Conservation (phyloP, 1,140 invertebrate genomes). For the Zaprionus capensis region DNA sequence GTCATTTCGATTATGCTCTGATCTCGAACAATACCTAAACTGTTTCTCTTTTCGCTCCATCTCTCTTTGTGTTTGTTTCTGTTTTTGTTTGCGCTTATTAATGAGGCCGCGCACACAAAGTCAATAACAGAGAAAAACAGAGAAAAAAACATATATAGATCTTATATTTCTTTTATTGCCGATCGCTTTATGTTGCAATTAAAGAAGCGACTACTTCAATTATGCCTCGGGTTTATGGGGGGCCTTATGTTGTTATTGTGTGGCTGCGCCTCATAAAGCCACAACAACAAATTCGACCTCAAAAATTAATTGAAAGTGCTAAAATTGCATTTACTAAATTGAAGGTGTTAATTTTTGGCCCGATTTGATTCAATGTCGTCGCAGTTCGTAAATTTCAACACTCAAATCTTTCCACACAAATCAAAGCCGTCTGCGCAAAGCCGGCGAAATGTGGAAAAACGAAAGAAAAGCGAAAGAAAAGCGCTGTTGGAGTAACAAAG, state of each 20-base stretch:
- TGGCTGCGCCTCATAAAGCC: constrained; percentile 62
- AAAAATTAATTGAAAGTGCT: constrained; percentile 56
- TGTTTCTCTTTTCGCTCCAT: constrained; percentile 33
- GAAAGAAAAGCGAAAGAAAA: constrained; percentile 28
- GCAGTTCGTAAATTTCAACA: constrained; percentile 40
- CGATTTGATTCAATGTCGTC: constrained; percentile 68
- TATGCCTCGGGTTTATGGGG: constrained; percentile 24
- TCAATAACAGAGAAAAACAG: constrained; percentile 29
- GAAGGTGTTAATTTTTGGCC: constrained; percentile 70
- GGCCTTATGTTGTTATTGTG: background rate
- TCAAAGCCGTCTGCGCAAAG: constrained; percentile 39
- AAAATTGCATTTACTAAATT: constrained; percentile 66
- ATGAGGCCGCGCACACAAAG: constrained; percentile 57
- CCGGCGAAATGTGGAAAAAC: constrained; percentile 27
- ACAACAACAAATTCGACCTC: constrained; percentile 62
- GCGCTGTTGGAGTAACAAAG: constrained; percentile 37
- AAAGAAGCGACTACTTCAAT: constrained; percentile 31
- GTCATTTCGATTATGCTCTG: constrained; percentile 70
- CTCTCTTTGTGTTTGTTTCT: constrained; percentile 19
- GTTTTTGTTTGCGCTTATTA: constrained; percentile 38
- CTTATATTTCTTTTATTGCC: constrained; percentile 25
- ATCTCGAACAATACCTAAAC: constrained; percentile 61
- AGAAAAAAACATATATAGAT: constrained; percentile 7
- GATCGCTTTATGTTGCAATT: constrained; percentile 33
- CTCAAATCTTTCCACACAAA: constrained; percentile 24